phyloP scores from a whole-genome alignment of 2,797 vertebrate species.

The Semaprochilodus insignis region DNA sequence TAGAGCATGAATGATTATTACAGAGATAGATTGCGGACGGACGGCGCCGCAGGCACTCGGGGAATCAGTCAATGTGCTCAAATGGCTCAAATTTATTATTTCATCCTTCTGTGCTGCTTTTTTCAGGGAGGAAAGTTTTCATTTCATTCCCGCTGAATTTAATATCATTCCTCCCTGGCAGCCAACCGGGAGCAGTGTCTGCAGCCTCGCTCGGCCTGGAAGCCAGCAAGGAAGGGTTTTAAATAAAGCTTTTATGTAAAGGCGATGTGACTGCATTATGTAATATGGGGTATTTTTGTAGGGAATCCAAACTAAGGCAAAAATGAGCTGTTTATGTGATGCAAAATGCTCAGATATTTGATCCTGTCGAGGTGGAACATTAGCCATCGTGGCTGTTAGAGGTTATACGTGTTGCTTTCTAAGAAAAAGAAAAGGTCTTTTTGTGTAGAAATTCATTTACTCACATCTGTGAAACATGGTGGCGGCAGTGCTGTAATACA shows the following conservation, averaged over 20 bases:
- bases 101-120: conserved; percentile 29
- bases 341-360: neutral
- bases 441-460: neutral
- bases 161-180: conserved; percentile 29
- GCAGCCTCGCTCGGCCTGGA: neutral
- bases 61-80: conserved; percentile 59
- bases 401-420: neutral
- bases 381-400: neutral
- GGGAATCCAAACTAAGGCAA: neutral
- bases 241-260: neutral
- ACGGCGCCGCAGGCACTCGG: conserved; percentile 45
- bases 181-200: conserved; percentile 7
- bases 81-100: conserved; percentile 61
- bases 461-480: too few relatives aligned
- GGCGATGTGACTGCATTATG: neutral
- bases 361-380: neutral
- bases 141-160: conserved; percentile 41
- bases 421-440: neutral
- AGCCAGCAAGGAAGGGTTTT: conserved; percentile 1
- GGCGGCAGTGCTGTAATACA: too few relatives aligned
- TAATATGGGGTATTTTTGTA: neutral
- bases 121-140: conserved; percentile 4
- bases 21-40: conserved; percentile 64
- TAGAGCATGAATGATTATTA: conserved; percentile 66
- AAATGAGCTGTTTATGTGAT: neutral